A percentile compares a stretch with the other conserved stretches of the same genome.
Conservation (phyloP, 2,888 invertebrate genomes). For the Mythimna loreyi region DNA sequence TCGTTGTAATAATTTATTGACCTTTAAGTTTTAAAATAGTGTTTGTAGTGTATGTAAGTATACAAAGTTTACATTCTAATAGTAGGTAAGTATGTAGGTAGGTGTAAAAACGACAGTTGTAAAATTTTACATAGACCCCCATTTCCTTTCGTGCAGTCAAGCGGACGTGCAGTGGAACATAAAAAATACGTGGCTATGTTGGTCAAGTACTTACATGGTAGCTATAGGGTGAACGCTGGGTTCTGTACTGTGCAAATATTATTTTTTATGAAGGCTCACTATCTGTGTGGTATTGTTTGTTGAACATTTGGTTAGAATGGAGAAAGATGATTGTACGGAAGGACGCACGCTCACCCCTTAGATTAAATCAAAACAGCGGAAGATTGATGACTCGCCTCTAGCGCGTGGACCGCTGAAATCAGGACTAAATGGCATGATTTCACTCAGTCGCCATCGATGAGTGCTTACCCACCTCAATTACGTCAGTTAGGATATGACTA, state of each 20-base stretch:
- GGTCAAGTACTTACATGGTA: slow-evolving; percentile 64
- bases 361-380: too few relatives aligned
- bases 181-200: slow-evolving; percentile 73
- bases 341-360: not conserved
- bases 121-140: slow-evolving; percentile 80
- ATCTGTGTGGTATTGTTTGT: not conserved
- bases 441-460: too few relatives aligned
- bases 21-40: slow-evolving; percentile 46
- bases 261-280: not conserved
- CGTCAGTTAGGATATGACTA: too few relatives aligned
- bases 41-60: slow-evolving; percentile 20
- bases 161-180: slow-evolving; percentile 75
- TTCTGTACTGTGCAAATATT: slow-evolving; percentile 36
- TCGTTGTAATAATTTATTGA: slow-evolving; percentile 45
- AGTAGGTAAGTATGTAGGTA: slow-evolving; percentile 48
- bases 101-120: slow-evolving; percentile 71
- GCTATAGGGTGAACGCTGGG: slow-evolving; percentile 39
- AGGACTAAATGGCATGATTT: too few relatives aligned
- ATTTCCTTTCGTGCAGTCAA: slow-evolving; percentile 81
- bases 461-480: too few relatives aligned
- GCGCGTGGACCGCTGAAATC: too few relatives aligned
- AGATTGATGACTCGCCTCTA: too few relatives aligned
- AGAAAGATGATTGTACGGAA: not conserved
- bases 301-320: too few relatives aligned
- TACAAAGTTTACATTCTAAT: slow-evolving; percentile 37